Evolutionary conservation across 2,797 vertebrate genomes (phyloP).

Genomic region (Dallia pectoralis): DNA sequence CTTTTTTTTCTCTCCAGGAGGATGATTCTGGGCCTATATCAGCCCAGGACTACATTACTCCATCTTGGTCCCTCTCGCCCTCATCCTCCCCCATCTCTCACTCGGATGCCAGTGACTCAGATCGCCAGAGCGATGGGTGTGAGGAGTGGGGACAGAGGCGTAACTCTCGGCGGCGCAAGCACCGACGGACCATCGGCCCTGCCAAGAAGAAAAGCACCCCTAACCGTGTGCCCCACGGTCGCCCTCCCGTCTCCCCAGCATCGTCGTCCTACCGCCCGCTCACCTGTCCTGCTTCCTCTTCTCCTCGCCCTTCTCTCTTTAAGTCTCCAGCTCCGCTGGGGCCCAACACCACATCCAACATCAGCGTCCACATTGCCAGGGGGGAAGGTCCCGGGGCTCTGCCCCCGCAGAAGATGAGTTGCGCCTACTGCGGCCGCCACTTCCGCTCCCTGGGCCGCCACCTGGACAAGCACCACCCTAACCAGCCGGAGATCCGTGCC

Average conservation of each 20-base stretch:
- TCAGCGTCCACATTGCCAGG: conserved; percentile 37
- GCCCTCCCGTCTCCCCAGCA: conserved; percentile 36
- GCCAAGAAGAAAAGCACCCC: conserved; percentile 67
- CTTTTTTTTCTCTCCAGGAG: conserved; percentile 54
- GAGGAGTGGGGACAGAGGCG: conserved; percentile 62
- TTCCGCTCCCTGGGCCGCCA: conserved; percentile 78
- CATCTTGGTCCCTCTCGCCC: conserved; percentile 79
- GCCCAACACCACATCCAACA: conserved; percentile 36
- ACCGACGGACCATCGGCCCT: conserved; percentile 32
- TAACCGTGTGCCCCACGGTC: conserved; percentile 50
- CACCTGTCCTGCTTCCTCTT: conserved; percentile 25
- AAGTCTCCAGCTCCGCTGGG: conserved; percentile 62
- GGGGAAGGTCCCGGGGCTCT: conserved; percentile 37
- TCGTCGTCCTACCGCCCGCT: conserved; percentile 34
- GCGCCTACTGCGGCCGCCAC: conserved; percentile 76
- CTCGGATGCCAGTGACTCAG: conserved; percentile 75
- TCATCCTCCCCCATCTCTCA: conserved; percentile 77
- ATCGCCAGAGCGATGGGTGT: conserved; percentile 52
- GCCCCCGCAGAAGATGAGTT: conserved; percentile 69
- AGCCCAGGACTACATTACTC: conserved; percentile 71
- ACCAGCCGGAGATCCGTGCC: conserved; percentile 74
- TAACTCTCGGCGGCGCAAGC: conserved; percentile 53
- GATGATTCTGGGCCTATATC: conserved; percentile 47
- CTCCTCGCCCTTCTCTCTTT: conserved; percentile 59
- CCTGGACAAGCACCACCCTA: conserved; percentile 76